A percentile compares a stretch with the other conserved stretches of the same genome.
Conservation (phyloP, 2,797 vertebrate species). For the Alfaro cultratus region DNA sequence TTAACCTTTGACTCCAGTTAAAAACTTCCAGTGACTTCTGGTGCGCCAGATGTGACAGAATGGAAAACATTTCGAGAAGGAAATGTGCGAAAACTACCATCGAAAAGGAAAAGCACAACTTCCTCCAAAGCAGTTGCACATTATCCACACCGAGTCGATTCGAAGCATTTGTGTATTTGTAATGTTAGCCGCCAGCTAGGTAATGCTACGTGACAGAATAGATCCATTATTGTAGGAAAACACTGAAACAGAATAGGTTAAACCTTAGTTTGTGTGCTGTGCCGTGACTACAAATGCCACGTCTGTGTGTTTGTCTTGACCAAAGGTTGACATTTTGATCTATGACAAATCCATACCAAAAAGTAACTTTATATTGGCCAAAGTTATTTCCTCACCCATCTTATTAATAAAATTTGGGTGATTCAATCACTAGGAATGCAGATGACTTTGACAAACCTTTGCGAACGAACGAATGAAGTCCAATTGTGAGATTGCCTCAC, state of each 20-base stretch:
- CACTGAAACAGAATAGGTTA: background rate
- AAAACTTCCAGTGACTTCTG: background rate
- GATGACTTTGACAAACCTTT: background rate
- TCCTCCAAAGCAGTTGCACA: background rate
- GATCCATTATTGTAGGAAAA: background rate
- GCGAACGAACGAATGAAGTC: background rate
- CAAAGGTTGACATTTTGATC: background rate
- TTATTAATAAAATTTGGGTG: background rate
- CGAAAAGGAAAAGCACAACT: background rate
- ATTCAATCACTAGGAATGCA: background rate
- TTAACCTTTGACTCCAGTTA: conserved; percentile 37
- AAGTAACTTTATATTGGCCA: background rate
- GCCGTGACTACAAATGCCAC: background rate
- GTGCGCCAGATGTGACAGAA: conserved; percentile 19
- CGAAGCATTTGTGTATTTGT: background rate
- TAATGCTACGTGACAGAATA: background rate
- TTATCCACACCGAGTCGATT: background rate
- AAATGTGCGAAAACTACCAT: background rate
- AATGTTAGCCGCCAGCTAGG: background rate
- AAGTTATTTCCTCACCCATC: background rate
- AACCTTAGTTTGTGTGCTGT: background rate
- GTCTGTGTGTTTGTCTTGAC: background rate
- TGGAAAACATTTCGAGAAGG: background rate
- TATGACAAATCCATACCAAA: background rate
- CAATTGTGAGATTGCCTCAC: background rate